Percentiles rank a stretch among this genome's conserved stretches.
These are phyloP conservation scores for Tadarida brasiliensis DNA, from an alignment of 2,797 vertebrate genomes.

Conservation along the genomic window DNA sequence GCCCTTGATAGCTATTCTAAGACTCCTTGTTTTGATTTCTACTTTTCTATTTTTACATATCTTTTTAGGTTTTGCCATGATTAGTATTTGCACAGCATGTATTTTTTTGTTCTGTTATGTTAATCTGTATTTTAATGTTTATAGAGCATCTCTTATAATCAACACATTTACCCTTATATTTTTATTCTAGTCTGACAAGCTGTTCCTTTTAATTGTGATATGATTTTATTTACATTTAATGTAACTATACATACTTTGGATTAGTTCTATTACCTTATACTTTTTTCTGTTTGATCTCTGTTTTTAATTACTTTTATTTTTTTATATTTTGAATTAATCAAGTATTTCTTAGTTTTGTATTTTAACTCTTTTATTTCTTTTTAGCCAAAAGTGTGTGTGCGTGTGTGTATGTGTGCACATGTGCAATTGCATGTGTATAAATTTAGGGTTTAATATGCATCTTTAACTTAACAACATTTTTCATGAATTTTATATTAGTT, in stretches of 20 bases:
- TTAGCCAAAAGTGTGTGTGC: neutral
- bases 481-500: neutral
- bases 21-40: neutral
- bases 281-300: neutral
- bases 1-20: neutral
- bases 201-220: neutral
- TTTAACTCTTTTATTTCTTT: neutral
- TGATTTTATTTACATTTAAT: neutral
- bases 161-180: neutral
- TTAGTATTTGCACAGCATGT: neutral
- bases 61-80: neutral
- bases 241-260: neutral
- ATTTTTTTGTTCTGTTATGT: neutral
- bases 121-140: neutral
- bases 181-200: neutral
- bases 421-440: neutral
- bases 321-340: neutral
- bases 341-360: neutral
- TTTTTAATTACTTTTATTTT: neutral
- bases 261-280: neutral
- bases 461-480: neutral
- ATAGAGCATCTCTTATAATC: neutral
- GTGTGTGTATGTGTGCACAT: fast-evolving
- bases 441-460: neutral
- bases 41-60: neutral